phyloP scores from a whole-genome alignment of 2,888 invertebrate species.

The Polia nebulosa region DNA sequence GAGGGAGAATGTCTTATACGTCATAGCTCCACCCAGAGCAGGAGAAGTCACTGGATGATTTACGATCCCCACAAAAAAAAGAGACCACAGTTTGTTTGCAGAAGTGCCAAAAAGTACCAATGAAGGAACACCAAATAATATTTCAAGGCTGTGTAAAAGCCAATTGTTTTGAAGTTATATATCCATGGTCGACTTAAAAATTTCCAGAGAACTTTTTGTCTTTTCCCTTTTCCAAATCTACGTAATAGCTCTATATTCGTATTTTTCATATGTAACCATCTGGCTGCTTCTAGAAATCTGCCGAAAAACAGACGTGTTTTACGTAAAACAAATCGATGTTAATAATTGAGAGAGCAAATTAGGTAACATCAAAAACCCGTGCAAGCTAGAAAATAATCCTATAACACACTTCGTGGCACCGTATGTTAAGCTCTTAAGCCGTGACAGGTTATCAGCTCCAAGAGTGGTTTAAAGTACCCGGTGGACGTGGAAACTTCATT shows the following conservation, averaged over 20 bases:
- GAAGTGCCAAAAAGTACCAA: too few species aligned
- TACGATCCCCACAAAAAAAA: too few species aligned
- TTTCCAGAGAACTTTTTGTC: background rate
- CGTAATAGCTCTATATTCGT: background rate
- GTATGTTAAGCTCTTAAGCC: slow-evolving; percentile 45
- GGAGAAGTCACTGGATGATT: too few species aligned
- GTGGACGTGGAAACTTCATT: background rate
- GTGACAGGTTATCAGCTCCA: slow-evolving; percentile 36
- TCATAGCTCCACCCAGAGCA: too few species aligned
- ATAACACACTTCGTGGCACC: slow-evolving; percentile 15
- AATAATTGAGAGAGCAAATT: slow-evolving; percentile 28
- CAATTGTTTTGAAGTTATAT: too few species aligned
- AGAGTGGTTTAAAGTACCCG: slow-evolving; percentile 9
- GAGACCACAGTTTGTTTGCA: too few species aligned
- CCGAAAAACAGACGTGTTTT: background rate
- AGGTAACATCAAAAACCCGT: slow-evolving; percentile 4
- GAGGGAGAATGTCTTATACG: too few species aligned
- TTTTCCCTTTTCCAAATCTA: background rate
- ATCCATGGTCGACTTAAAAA: too few species aligned
- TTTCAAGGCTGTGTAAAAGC: too few species aligned
- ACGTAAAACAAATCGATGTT: slow-evolving; percentile 19
- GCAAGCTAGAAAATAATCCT: slow-evolving; percentile 45
- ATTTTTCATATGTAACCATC: background rate
- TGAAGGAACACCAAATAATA: too few species aligned
- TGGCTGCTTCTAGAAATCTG: background rate